Base-by-base conservation (phyloP, 2,797 vertebrate genomes). In the Linurgus olivaceus region DNA sequence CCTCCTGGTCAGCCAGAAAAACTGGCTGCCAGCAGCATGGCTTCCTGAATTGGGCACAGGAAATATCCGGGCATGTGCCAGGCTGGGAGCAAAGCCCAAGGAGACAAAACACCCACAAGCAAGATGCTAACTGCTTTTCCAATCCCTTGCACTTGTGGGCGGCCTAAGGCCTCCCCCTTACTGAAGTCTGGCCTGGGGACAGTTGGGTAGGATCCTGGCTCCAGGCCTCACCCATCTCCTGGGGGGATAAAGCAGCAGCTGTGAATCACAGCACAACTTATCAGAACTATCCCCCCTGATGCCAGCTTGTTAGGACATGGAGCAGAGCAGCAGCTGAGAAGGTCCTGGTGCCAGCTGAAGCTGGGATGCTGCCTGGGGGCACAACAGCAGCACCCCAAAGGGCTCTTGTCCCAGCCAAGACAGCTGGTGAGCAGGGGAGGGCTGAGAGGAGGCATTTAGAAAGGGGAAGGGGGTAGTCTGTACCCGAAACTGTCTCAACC, bases 21-120 rank as follows among this genome's bases (percentile, higher is more conserved):
- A 71, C 13, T 4, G 1, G n/a, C 42, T 72, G 50, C 17, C 14
- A 47, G 52, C 0, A 9, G 47, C 19, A 57, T 0, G 0, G 28
- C 54, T 78, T 81, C 62, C 45, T 6, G 0, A 72, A 57, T 0
- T 3, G 0, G 66, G 42, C 31, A 59, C 1, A 0, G 8, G 50
- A 35, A 93, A 55, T 29, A 74, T 58, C 25, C 3, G 2, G 65
- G 48, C 44, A 38, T 0, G 11, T 3, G 3, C 26, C 0, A 0
- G 61, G 61, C 31, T 1, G 3, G 44, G 51, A 62, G 62, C 55
- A 48, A 65, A 62, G 63, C 8, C 37, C 3, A 3, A 44, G n/a
- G n/a, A 73, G 12, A 42, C 11, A 40, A 52, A 93, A 59, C 18
- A 50, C n/a, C n/a, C 1, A 0, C 48, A 28, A 1, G 0, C 21